phyloP scores from a whole-genome alignment of 1,140 invertebrate species.

The Zophobas morio region DNA sequence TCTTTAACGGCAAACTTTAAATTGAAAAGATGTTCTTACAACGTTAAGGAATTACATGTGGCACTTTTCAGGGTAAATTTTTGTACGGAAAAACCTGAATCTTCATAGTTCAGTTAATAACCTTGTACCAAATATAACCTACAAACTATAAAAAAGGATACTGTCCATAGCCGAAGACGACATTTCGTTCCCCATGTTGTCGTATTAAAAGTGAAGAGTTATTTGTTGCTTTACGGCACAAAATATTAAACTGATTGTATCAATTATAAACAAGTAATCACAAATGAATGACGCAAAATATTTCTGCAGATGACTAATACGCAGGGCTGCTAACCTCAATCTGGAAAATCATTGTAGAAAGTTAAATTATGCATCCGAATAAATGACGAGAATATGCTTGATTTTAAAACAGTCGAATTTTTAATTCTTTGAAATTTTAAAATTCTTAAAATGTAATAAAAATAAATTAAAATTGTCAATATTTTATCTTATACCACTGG shows the following conservation, averaged over 20 bases:
- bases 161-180: constrained; percentile 89
- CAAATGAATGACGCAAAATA: constrained; percentile 23
- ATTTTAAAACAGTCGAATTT: too few relatives aligned
- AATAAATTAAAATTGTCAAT: too few relatives aligned
- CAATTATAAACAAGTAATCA: constrained; percentile 20
- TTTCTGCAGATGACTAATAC: constrained; percentile 29
- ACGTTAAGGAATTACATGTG: constrained; percentile 64
- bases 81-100: not conserved
- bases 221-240: not conserved
- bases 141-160: constrained; percentile 77
- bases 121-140: constrained; percentile 22
- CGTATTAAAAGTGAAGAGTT: not conserved
- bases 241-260: constrained; percentile 12
- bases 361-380: not conserved
- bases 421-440: too few relatives aligned
- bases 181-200: constrained; percentile 82
- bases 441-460: too few relatives aligned
- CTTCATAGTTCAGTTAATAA: not conserved
- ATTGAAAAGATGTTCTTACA: constrained; percentile 94
- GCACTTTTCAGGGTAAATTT: not conserved
- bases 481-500: not conserved
- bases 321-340: not conserved
- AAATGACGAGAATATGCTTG: too few relatives aligned
- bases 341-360: not conserved
- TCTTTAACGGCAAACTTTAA: constrained; percentile 99